phyloP scores from a whole-genome alignment of 1,140 invertebrate species.

The Euura lappo region DNA sequence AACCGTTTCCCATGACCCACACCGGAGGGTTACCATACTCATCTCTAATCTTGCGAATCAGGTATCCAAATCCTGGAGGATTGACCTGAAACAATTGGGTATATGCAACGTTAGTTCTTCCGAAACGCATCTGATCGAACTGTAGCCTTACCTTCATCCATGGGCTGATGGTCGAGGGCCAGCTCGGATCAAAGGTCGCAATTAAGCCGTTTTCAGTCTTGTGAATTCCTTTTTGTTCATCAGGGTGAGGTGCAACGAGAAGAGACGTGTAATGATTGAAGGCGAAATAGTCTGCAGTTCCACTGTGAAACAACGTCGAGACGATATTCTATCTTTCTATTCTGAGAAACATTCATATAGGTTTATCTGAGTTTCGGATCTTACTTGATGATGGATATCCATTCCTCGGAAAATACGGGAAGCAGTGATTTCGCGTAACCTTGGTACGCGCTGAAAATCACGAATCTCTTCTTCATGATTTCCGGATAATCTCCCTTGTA shows the following conservation, averaged over 20 bases:
- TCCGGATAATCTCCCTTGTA: no score
- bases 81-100: neutral
- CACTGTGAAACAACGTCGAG: neutral
- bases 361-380: neutral
- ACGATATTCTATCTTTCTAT: neutral
- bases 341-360: neutral
- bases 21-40: neutral
- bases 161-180: neutral
- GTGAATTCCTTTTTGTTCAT: neutral
- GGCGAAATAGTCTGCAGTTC: neutral
- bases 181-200: neutral
- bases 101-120: neutral
- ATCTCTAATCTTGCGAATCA: neutral
- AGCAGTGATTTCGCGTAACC: constrained; percentile 37
- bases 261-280: neutral
- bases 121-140: neutral
- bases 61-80: neutral
- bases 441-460: constrained; percentile 56
- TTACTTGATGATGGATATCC: constrained; percentile 36
- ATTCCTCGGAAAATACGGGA: constrained; percentile 53
- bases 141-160: neutral
- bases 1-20: neutral
- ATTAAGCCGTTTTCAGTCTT: neutral
- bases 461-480: constrained; percentile 33
- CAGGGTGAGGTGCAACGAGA: neutral